phyloP scores from a whole-genome alignment of 2,797 vertebrate genomes.

The Channa striata region DNA sequence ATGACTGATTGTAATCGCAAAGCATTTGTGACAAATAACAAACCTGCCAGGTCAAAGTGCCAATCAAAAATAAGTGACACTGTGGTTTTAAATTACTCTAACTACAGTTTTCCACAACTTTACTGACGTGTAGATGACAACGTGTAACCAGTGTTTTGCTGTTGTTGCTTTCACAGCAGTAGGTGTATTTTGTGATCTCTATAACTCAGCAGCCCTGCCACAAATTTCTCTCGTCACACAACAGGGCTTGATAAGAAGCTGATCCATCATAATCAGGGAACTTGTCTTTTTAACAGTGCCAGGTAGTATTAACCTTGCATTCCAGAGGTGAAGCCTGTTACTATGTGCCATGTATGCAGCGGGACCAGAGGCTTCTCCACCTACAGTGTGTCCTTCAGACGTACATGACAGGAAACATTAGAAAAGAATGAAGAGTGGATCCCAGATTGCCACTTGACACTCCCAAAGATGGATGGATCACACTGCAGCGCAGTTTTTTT shows the following conservation, averaged over 20 bases:
- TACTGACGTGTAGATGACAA: constrained; percentile 46
- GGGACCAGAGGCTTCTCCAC: constrained; percentile 24
- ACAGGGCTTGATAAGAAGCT: constrained; percentile 43
- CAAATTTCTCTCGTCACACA: constrained; percentile 27
- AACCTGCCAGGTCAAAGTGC: constrained; percentile 72
- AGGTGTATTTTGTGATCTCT: constrained; percentile 22
- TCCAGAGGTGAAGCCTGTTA: constrained; percentile 50
- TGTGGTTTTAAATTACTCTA: constrained; percentile 44
- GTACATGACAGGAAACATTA: constrained; percentile 41
- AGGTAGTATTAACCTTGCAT: constrained; percentile 63
- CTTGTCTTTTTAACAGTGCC: constrained; percentile 48
- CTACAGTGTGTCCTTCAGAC: constrained; percentile 48
- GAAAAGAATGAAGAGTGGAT: constrained; percentile 30
- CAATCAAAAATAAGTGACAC: constrained; percentile 63
- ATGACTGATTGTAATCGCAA: constrained; percentile 75
- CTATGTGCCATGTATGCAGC: constrained; percentile 33
- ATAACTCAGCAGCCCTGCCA: constrained; percentile 23
- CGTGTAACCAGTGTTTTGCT: constrained; percentile 3
- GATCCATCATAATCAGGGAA: constrained; percentile 68
- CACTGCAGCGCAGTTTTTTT: constrained; percentile 10
- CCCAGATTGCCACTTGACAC: constrained; percentile 33
- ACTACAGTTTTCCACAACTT: constrained; percentile 38
- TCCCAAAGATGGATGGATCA: constrained; percentile 30
- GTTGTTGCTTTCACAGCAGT: not conserved
- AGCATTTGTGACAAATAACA: constrained; percentile 68